These are phyloP conservation scores for Hapalemur alaotrensis DNA, from an alignment of 2,797 vertebrate species.

Conservation along the genomic window DNA sequence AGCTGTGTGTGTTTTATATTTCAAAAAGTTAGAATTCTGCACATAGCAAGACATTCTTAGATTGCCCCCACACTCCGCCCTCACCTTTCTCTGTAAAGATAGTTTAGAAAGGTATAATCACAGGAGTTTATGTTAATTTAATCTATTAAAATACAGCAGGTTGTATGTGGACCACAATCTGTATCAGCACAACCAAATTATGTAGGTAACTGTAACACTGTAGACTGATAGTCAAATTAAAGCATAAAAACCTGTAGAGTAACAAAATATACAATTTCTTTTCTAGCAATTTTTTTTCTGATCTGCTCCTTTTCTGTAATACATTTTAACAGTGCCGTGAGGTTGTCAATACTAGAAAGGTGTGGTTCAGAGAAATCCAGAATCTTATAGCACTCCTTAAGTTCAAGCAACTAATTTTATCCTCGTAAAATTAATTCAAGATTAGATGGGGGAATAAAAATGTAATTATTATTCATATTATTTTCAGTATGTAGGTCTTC, in stretches of 20 bases:
- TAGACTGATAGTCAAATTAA: background rate
- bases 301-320: background rate
- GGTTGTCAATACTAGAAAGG: background rate
- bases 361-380: background rate
- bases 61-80: background rate
- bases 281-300: background rate
- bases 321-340: background rate
- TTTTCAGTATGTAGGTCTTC: background rate
- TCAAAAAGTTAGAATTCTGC: background rate
- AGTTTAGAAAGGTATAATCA: constrained; percentile 1
- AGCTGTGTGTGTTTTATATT: background rate
- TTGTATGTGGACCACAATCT: background rate
- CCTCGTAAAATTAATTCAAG: background rate
- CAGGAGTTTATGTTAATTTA: background rate
- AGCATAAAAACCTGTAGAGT: background rate
- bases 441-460: background rate
- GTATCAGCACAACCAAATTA: background rate
- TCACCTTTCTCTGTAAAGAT: background rate
- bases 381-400: background rate
- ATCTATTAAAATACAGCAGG: background rate
- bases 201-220: background rate
- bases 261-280: background rate
- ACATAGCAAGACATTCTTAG: background rate
- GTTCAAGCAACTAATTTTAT: background rate
- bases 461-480: background rate